Percentiles rank a stretch among this genome's conserved stretches.
phyloP scores from a whole-genome alignment of 2,888 invertebrate species.

The Agriotes lineatus region DNA sequence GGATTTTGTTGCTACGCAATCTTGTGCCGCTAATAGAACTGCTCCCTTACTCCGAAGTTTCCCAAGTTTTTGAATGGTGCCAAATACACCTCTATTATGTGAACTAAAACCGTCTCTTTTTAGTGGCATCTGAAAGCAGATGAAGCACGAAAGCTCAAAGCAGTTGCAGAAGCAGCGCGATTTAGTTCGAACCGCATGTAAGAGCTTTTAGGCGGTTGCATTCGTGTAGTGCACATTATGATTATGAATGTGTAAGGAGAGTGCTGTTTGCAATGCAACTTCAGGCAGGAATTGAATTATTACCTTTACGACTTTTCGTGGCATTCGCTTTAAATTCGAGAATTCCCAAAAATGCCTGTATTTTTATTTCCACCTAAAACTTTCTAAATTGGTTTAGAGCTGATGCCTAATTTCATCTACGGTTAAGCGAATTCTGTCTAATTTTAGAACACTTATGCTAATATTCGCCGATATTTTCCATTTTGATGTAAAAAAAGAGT shows the following conservation, averaged over 20 bases:
- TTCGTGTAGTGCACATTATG: conserved; percentile 14
- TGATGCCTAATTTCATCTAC: no score
- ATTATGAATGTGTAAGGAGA: neutral
- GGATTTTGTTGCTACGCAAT: conserved; percentile 4
- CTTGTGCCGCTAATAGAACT: conserved; percentile 8
- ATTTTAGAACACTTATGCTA: no score
- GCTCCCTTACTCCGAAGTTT: conserved; percentile 18
- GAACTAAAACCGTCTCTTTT: conserved; percentile 8
- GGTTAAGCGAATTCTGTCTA: no score
- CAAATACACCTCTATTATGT: conserved; percentile 24
- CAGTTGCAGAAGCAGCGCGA: neutral
- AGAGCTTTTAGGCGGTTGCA: conserved; percentile 15
- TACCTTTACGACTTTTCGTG: neutral
- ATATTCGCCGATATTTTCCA: no score
- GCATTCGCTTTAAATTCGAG: neutral
- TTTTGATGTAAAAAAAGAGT: no score
- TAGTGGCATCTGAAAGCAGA: conserved; percentile 16
- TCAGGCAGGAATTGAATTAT: neutral
- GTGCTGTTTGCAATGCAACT: neutral
- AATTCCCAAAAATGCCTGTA: neutral
- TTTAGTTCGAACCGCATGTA: neutral
- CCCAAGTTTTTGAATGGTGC: conserved; percentile 22
- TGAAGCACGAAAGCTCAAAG: conserved; percentile 9
- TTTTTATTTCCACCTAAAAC: neutral
- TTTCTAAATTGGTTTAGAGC: no score